Conservation (phyloP, 2,113 vertebrate species). For the Serinus canaria region DNA sequence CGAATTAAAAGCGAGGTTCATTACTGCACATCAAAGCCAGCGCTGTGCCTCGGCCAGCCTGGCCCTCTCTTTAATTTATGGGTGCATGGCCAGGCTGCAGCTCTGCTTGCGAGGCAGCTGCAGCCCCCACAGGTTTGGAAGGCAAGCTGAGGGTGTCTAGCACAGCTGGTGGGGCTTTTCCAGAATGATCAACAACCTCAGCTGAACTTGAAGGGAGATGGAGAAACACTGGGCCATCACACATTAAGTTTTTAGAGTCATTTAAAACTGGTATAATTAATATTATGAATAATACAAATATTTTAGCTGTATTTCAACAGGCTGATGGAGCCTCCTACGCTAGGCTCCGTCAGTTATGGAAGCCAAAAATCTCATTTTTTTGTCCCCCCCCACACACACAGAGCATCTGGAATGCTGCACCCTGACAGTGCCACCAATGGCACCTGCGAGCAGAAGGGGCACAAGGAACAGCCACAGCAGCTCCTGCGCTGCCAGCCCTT, state of each 20-base stretch:
- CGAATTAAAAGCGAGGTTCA: conserved; percentile 39
- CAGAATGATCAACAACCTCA: not conserved
- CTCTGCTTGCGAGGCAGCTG: not conserved
- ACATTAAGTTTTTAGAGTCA: not conserved
- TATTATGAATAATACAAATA: not conserved
- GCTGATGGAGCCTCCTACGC: not conserved
- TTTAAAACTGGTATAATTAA: not conserved
- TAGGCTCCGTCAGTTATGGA: not conserved
- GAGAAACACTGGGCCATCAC: not conserved
- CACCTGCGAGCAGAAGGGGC: not conserved
- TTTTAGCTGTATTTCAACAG: not conserved
- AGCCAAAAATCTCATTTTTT: not conserved
- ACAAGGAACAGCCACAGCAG: not conserved
- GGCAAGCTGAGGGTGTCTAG: too few species aligned
- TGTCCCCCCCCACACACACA: not conserved
- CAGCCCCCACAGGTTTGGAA: not conserved
- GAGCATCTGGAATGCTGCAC: not conserved
- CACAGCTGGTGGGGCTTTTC: too few species aligned
- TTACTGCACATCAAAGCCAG: conserved; percentile 5
- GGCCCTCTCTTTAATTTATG: not conserved
- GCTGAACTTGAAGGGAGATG: not conserved
- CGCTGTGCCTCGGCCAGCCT: not conserved
- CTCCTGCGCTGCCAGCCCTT: not conserved
- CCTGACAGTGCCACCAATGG: not conserved
- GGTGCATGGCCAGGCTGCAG: not conserved